A percentile compares a stretch with the other conserved stretches of the same genome.
Evolutionary conservation across 2,888 invertebrate species (phyloP).

Genomic region (Saturnia japonica): DNA sequence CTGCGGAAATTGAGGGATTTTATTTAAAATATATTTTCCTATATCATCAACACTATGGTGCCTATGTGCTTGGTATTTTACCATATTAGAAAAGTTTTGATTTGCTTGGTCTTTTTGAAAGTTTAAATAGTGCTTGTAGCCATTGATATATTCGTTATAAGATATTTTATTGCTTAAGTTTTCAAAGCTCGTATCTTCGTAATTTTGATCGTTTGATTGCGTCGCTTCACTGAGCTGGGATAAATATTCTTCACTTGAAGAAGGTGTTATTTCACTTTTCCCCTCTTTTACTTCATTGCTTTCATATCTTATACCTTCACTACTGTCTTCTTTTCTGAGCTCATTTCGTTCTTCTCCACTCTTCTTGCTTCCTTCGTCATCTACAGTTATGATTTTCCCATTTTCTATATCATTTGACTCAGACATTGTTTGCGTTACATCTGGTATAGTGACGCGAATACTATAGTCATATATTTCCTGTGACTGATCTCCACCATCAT

Average conservation of each 20-base stretch:
- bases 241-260: background rate
- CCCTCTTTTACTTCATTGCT: background rate
- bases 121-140: constrained; percentile 66
- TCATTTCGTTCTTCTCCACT: constrained; percentile 11
- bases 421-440: constrained; percentile 13
- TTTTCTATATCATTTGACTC: constrained; percentile 15
- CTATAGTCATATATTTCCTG: constrained; percentile 6
- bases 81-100: constrained; percentile 59
- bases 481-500: background rate
- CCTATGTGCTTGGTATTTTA: constrained; percentile 68
- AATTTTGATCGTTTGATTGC: constrained; percentile 6
- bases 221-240: background rate
- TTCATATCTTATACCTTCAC: background rate
- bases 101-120: constrained; percentile 57
- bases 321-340: background rate
- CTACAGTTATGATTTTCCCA: background rate
- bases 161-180: constrained; percentile 56
- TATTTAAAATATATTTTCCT: constrained; percentile 67
- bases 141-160: constrained; percentile 66
- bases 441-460: background rate
- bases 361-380: background rate
- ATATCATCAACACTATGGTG: constrained; percentile 73
- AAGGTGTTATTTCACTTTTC: background rate
- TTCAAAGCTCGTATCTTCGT: constrained; percentile 44
- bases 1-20: constrained; percentile 57